Percentiles rank a stretch among this genome's conserved stretches.
phyloP scores from a whole-genome alignment of 2,113 vertebrate species.

The Oncorhynchus keta region DNA sequence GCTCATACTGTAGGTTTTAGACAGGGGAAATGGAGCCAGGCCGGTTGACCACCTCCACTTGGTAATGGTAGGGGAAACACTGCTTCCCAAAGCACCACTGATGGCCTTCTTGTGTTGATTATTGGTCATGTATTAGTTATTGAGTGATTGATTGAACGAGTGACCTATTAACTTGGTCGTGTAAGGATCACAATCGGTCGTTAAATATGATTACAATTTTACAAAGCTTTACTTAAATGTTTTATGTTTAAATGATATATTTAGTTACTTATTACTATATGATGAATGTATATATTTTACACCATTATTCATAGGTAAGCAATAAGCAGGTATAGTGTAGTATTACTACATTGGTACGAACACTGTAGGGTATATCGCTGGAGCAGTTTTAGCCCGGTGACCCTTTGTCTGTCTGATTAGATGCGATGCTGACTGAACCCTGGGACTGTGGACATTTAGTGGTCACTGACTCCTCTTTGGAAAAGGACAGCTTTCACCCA shows the following conservation, averaged over 20 bases:
- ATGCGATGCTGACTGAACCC: conserved; percentile 61
- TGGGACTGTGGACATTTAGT: conserved; percentile 26
- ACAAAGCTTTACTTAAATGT: background rate
- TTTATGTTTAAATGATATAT: conserved; percentile 25
- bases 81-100: background rate
- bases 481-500: background rate
- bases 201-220: background rate
- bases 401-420: conserved; percentile 69
- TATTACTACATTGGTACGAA: conserved; percentile 38
- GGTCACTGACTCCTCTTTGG: background rate
- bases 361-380: conserved; percentile 60
- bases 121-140: background rate
- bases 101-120: background rate
- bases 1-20: no score
- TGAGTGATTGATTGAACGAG: background rate
- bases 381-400: conserved; percentile 29
- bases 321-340: conserved; percentile 31
- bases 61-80: background rate
- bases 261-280: conserved; percentile 30
- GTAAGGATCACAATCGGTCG: background rate
- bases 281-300: conserved; percentile 27
- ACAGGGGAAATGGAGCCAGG: no score
- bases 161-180: background rate
- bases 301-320: conserved; percentile 34
- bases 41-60: background rate